Evolutionary conservation across 2,797 vertebrate genomes (phyloP).

Genomic region (Manis javanica): DNA sequence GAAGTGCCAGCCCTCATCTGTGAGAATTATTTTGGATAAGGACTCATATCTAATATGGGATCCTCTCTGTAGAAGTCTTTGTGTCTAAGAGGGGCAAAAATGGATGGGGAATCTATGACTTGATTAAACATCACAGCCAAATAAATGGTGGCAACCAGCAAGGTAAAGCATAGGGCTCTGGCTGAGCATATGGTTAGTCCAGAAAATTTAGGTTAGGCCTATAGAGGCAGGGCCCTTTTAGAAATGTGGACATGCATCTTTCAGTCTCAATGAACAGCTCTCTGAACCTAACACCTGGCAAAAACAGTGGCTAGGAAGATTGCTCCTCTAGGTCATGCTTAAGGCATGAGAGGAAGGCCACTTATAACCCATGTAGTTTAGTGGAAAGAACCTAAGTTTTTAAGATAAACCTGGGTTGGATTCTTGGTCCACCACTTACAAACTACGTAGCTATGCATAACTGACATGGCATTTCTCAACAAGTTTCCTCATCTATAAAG

Average conservation of each 20-base stretch:
- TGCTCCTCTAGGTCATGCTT: background rate
- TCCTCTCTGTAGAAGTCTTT: background rate
- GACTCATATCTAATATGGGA: background rate
- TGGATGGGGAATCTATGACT: background rate
- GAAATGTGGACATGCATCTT: background rate
- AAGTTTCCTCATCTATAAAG: background rate
- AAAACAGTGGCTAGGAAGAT: background rate
- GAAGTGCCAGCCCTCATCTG: background rate
- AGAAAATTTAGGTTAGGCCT: background rate
- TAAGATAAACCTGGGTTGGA: background rate
- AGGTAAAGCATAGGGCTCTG: background rate
- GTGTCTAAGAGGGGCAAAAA: background rate
- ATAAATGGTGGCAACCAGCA: background rate
- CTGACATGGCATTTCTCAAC: background rate
- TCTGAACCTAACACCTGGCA: background rate
- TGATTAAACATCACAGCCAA: background rate
- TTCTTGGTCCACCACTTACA: background rate
- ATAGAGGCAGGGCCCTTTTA: background rate
- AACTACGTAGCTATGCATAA: background rate
- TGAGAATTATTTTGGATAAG: background rate
- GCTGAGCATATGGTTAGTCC: background rate
- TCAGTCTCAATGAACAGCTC: background rate
- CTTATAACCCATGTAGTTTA: background rate
- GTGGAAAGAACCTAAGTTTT: background rate
- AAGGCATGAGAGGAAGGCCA: background rate